Evolutionary conservation across 2,797 vertebrate genomes (phyloP).

Genomic region (Coendou prehensilis): DNA sequence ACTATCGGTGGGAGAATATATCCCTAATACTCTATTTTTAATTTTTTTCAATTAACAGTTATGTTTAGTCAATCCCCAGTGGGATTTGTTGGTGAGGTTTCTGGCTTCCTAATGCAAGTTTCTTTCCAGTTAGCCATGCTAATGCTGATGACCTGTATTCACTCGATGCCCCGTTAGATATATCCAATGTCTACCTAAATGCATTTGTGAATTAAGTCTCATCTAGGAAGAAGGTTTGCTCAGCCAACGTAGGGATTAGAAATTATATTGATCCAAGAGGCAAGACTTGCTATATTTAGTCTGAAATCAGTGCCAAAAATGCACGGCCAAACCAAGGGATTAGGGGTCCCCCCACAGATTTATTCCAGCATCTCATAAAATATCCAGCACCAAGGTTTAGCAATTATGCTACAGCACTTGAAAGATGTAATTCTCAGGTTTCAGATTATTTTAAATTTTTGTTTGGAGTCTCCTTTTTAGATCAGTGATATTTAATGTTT

Average conservation of each 20-base stretch:
- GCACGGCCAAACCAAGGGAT: slow-evolving; percentile 52
- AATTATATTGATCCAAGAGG: slow-evolving; percentile 77
- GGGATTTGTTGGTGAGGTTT: slow-evolving; percentile 73
- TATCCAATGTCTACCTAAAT: slow-evolving; percentile 74
- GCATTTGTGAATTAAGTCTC: slow-evolving; percentile 80
- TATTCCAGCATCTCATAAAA: slow-evolving; percentile 56
- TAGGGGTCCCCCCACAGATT: slow-evolving; percentile 7
- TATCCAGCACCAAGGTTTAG: slow-evolving; percentile 28
- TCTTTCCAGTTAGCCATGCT: slow-evolving; percentile 71
- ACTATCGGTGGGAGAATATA: slow-evolving; percentile 67
- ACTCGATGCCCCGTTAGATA: slow-evolving; percentile 63
- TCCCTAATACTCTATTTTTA: slow-evolving; percentile 74
- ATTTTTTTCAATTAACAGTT: slow-evolving; percentile 80
- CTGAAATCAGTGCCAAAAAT: slow-evolving; percentile 67
- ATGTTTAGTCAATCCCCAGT: slow-evolving; percentile 79
- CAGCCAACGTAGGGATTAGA: slow-evolving; percentile 76
- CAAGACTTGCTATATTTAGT: slow-evolving; percentile 80
- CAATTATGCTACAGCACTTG: slow-evolving; percentile 23
- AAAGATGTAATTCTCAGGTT: slow-evolving; percentile 46
- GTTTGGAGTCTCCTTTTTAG: slow-evolving; percentile 45
- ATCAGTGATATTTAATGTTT: slow-evolving; percentile 36
- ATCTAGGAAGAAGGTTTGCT: slow-evolving; percentile 75
- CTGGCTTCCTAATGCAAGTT: slow-evolving; percentile 77
- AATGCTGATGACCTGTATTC: slow-evolving; percentile 73
- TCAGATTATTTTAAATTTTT: slow-evolving; percentile 65